Evolutionary conservation across 2,797 vertebrate genomes (phyloP).

Genomic region (Orientallactaga sibirica): DNA sequence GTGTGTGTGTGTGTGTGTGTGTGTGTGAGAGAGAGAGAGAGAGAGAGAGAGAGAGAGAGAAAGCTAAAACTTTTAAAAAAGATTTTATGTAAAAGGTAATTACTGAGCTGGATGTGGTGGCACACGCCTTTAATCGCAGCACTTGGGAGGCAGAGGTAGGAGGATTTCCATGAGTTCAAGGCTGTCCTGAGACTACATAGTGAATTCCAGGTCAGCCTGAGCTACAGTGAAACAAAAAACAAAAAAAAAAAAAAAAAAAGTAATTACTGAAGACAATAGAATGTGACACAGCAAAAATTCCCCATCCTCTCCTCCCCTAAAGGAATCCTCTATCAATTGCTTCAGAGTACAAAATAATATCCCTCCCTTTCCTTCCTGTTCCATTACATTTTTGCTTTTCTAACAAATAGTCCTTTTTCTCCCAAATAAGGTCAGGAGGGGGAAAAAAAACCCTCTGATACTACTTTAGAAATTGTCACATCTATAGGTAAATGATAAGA

Average conservation of each 20-base stretch:
- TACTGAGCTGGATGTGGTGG: not conserved
- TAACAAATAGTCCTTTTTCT: slow-evolving; percentile 14
- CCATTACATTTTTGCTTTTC: slow-evolving; percentile 65
- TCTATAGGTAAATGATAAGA: slow-evolving; percentile 14
- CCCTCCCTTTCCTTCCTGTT: slow-evolving; percentile 78
- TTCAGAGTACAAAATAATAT: not conserved
- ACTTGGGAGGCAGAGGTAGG: no score
- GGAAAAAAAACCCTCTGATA: not conserved
- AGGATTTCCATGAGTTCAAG: no score
- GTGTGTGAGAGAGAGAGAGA: no score
- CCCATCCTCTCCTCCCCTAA: slow-evolving; percentile 25
- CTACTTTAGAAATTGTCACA: slow-evolving; percentile 4
- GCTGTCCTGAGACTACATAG: no score
- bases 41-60: not conserved
- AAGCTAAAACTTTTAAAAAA: not conserved
- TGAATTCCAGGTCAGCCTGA: no score
- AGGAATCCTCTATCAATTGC: slow-evolving; percentile 56
- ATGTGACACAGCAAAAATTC: slow-evolving; percentile 50
- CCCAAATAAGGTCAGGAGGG: slow-evolving; percentile 28
- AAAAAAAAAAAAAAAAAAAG: not conserved
- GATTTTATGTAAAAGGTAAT: slow-evolving; percentile 7
- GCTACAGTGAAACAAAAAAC: no score
- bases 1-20: no score
- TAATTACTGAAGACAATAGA: slow-evolving; percentile 1
- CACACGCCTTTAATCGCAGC: no score